Base-by-base conservation (phyloP, 2,888 invertebrate species). In the Nysson spinosus region DNA sequence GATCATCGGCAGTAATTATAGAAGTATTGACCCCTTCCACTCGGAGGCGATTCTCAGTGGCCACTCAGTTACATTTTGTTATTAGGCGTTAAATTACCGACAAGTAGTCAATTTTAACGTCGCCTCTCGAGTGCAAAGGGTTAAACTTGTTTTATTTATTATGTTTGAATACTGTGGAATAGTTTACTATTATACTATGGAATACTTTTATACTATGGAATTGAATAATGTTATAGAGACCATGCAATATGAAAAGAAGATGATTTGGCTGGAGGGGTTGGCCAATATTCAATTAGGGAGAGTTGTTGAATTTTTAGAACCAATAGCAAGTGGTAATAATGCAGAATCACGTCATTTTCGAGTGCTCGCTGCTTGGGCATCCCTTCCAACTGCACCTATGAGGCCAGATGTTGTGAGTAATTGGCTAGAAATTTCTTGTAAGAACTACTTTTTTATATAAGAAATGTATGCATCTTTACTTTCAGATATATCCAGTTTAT, bases 241-340 rank as follows among this genome's bases (percentile, higher is more conserved):
- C 7, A 56, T 28, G 0, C 90, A 91, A 74, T 93, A 93, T 69
- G 89, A 91, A 56, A 91, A 92, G 68, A 90, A 93, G 62, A 90
- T 94, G 90, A 85, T 93, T 2, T 94, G 93, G 89, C 87, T 94
- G 0, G 92, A 93, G 83, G 94, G 93, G 0, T 85, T 94, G 0
- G 91, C 92, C 64, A 94, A 94, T 73, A 88, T 92, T 52, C 90
- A 91, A 71, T 77, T 91, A 19, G 90, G 90, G 3, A 89, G 89
- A 77, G 91, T 91, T 1, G 85, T 86, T 9, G 87, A 87, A 64
- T 86, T 87, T 65, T 74, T 86, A 28, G 86, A 87, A 1, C 84
- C 88, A 0, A 89, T 91, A 11, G 86, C 85, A 9, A 83, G 83
- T 62, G 84, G 85, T 16, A 85, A 81, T 30, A 85, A 84, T 64